phyloP scores from a whole-genome alignment of 2,888 invertebrate genomes.

The Diplazon laetatorius region DNA sequence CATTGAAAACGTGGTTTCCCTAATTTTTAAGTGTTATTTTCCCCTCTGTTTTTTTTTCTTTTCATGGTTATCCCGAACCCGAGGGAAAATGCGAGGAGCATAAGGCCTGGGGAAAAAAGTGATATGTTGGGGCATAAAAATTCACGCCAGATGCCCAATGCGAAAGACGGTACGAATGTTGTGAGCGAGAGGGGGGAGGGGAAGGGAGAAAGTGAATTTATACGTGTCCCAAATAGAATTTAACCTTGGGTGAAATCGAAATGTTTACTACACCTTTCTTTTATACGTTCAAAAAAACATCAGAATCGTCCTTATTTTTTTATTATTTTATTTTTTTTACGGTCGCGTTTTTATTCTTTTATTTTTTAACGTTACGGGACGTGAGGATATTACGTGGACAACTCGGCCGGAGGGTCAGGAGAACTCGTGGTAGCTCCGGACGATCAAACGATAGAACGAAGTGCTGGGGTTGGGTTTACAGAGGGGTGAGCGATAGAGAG shows the following conservation, averaged over 20 bases:
- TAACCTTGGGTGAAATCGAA: constrained; percentile 1
- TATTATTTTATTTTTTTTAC: too few species aligned
- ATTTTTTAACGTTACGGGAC: constrained; percentile 18
- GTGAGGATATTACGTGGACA: constrained; percentile 34
- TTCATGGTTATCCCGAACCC: not conserved
- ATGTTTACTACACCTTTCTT: constrained; percentile 5
- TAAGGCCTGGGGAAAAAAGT: not conserved
- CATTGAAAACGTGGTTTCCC: not conserved
- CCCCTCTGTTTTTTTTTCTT: not conserved
- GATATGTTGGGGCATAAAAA: constrained; percentile 7
- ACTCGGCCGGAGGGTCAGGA: constrained; percentile 44
- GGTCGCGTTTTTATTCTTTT: constrained; percentile 22
- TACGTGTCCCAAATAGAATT: constrained; percentile 6
- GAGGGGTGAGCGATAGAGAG: constrained; percentile 36
- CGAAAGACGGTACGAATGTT: not conserved
- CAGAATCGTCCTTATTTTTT: too few species aligned
- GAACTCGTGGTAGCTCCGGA: constrained; percentile 33
- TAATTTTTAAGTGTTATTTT: not conserved
- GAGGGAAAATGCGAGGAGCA: not conserved
- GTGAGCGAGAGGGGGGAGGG: not conserved
- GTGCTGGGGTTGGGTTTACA: not conserved
- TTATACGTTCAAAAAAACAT: not conserved
- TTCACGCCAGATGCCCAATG: constrained; percentile 22
- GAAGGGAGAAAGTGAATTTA: not conserved
- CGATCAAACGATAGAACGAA: constrained; percentile 13